Percentiles rank a stretch among this genome's conserved stretches.
Evolutionary conservation across 1,140 invertebrate species (phyloP).

Genomic region (Glossosoma conforme): DNA sequence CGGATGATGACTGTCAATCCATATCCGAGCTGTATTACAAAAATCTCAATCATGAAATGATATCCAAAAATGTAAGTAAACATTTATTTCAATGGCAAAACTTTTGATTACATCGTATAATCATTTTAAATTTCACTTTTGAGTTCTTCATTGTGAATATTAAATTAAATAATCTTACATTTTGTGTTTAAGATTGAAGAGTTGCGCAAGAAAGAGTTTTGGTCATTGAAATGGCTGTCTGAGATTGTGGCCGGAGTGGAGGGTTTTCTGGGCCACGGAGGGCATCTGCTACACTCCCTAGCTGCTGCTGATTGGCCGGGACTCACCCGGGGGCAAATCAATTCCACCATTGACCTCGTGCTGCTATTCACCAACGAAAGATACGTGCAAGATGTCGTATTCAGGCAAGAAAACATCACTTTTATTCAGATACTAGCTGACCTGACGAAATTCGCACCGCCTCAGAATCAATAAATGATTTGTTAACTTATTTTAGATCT

Average conservation of each 20-base stretch:
- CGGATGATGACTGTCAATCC: too few species aligned
- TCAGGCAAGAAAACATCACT: constrained; percentile 35
- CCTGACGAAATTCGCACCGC: too few species aligned
- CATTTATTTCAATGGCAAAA: too few species aligned
- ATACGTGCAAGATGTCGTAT: constrained; percentile 32
- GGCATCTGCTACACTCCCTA: constrained; percentile 33
- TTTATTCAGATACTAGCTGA: too few species aligned
- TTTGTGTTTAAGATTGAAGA: constrained; percentile 33
- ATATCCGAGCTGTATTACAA: too few species aligned
- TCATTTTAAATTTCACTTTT: too few species aligned
- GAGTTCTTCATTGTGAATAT: too few species aligned
- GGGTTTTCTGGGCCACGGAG: constrained; percentile 32
- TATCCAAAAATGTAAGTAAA: too few species aligned
- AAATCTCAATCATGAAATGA: too few species aligned
- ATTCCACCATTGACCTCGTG: constrained; percentile 34
- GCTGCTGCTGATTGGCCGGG: constrained; percentile 35
- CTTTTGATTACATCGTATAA: too few species aligned
- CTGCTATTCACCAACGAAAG: constrained; percentile 38
- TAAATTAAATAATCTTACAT: not conserved
- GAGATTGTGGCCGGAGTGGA: constrained; percentile 35
- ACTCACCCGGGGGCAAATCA: constrained; percentile 32
- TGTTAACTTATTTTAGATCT: too few species aligned
- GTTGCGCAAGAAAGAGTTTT: constrained; percentile 39
- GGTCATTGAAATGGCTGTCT: constrained; percentile 40
- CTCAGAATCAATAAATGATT: too few species aligned